Conservation (phyloP, 2,888 invertebrate species). For the Hypomecis punctinalis region DNA sequence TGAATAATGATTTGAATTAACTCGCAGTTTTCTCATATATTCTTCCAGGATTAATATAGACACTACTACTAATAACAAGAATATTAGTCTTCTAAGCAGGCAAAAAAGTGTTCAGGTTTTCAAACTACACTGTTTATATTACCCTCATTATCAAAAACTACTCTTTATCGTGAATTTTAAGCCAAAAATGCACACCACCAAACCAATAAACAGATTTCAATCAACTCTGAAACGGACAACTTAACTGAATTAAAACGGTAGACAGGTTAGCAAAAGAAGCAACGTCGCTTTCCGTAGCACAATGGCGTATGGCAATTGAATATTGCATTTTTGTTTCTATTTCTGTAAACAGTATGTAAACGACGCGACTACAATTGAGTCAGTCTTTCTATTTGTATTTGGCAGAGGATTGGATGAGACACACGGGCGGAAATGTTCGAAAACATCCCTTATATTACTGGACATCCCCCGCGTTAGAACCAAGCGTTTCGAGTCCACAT, state of each 20-base stretch:
- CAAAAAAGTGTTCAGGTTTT: too few species aligned
- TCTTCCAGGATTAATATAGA: too few species aligned
- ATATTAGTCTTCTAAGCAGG: too few species aligned
- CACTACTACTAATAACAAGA: too few species aligned
- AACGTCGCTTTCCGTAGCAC: constrained; percentile 33
- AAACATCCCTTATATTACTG: not conserved
- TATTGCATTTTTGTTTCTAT: constrained; percentile 65
- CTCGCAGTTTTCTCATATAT: too few species aligned
- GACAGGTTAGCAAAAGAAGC: constrained; percentile 40
- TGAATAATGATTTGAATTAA: too few species aligned
- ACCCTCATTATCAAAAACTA: too few species aligned
- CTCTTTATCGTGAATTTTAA: too few species aligned
- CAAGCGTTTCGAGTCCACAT: too few species aligned
- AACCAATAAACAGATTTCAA: constrained; percentile 14
- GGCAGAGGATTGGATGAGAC: constrained; percentile 58
- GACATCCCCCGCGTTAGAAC: too few species aligned
- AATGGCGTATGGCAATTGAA: constrained; percentile 55
- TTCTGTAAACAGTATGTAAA: constrained; percentile 81
- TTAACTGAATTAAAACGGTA: constrained; percentile 31
- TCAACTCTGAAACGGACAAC: constrained; percentile 10
- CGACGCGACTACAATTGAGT: constrained; percentile 70
- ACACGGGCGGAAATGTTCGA: constrained; percentile 42
- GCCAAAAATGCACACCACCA: not conserved
- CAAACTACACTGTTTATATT: too few species aligned
- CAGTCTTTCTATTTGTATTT: constrained; percentile 69